Percentiles rank a stretch among this genome's conserved stretches.
phyloP scores from a whole-genome alignment of 1,140 invertebrate species.

The Solenopsis fugax region DNA sequence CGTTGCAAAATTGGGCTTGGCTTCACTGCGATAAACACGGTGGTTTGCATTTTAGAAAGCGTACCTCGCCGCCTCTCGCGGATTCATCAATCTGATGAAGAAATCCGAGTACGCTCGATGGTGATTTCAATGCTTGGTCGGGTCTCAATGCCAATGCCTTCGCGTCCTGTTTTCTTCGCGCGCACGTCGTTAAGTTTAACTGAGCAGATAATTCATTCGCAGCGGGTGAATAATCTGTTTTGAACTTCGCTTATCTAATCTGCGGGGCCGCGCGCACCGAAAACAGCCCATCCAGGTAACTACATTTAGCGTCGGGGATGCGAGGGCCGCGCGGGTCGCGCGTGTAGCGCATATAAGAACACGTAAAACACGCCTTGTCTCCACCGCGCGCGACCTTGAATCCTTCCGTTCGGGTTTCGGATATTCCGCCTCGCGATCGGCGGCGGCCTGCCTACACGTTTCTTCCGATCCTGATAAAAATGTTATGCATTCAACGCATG shows the following conservation, averaged over 20 bases:
- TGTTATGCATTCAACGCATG: conserved; percentile 71
- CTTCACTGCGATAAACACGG: neutral
- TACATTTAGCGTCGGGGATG: conserved; percentile 9
- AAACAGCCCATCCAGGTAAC: conserved; percentile 29
- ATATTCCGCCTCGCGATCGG: conserved; percentile 30
- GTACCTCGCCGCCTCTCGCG: neutral
- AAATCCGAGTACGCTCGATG: neutral
- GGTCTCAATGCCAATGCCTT: neutral
- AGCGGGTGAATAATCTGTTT: conserved; percentile 55
- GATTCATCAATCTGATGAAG: neutral
- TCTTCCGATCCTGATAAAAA: conserved; percentile 69
- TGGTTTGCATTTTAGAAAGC: neutral
- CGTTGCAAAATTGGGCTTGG: neutral
- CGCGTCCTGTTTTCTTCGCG: conserved; percentile 27
- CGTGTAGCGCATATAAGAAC: too few species aligned
- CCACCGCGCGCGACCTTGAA: conserved; percentile 48
- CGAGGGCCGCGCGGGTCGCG: conserved; percentile 13
- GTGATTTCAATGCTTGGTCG: conserved; percentile 29
- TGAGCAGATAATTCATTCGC: conserved; percentile 33
- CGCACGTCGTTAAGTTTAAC: conserved; percentile 10
- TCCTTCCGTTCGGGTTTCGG: conserved; percentile 58
- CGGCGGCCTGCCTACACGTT: conserved; percentile 37
- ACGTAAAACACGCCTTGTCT: conserved; percentile 16
- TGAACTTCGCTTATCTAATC: conserved; percentile 52
- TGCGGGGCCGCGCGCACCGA: neutral